Conservation (phyloP, 1,140 invertebrate species). For the Bombus fervidus region DNA sequence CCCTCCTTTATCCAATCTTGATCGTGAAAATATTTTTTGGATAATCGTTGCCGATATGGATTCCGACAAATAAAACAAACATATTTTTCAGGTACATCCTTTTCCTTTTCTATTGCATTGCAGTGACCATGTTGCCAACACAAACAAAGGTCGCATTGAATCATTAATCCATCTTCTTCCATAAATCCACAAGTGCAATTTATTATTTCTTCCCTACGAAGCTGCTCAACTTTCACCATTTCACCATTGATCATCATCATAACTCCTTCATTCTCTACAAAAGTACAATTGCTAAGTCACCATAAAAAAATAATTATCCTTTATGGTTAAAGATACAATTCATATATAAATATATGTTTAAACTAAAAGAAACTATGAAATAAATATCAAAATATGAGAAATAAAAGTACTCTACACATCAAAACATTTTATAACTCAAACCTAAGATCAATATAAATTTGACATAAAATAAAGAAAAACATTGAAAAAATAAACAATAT, state of each 20-base stretch:
- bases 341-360: neutral
- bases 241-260: constrained; percentile 81
- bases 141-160: constrained; percentile 96
- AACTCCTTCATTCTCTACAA: constrained; percentile 73
- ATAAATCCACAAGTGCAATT: constrained; percentile 92
- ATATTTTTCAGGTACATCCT: constrained; percentile 94
- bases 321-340: neutral
- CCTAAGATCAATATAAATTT: neutral
- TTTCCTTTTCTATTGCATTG: constrained; percentile 91
- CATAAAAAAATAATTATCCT: neutral
- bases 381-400: neutral
- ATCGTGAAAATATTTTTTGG: constrained; percentile 90
- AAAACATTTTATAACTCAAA: constrained; percentile 15
- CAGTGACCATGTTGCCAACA: constrained; percentile 97
- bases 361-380: neutral
- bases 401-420: neutral
- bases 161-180: constrained; percentile 97
- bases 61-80: constrained; percentile 93
- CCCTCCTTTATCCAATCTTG: constrained; percentile 95
- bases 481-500: constrained; percentile 72
- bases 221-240: constrained; percentile 79
- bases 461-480: constrained; percentile 38
- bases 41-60: constrained; percentile 87
- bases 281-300: constrained; percentile 29
- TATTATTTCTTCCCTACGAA: constrained; percentile 89